These are phyloP conservation scores for Eciton burchellii DNA, from an alignment of 1,140 invertebrate species.

Conservation along the genomic window DNA sequence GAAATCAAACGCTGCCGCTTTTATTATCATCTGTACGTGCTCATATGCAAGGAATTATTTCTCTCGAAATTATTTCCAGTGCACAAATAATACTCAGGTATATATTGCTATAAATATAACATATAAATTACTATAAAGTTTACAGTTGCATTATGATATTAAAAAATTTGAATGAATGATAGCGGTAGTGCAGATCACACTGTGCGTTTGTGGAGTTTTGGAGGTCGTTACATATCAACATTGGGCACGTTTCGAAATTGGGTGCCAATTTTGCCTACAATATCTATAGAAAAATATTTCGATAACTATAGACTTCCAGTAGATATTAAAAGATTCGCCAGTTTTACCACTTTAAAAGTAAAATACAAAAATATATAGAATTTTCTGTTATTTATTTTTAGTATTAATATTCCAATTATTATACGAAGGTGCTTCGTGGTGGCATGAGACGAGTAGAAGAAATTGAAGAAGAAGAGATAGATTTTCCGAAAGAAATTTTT, in stretches of 20 bases:
- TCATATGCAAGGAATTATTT: slow-evolving; percentile 75
- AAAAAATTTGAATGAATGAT: slow-evolving; percentile 76
- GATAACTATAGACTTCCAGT: slow-evolving; percentile 86
- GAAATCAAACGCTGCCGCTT: slow-evolving; percentile 87
- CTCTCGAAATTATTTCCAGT: slow-evolving; percentile 75
- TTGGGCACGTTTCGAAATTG: slow-evolving; percentile 88
- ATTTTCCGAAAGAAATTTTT: slow-evolving; percentile 62
- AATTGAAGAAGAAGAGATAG: slow-evolving; percentile 39
- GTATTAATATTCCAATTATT: background rate
- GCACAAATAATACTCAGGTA: slow-evolving; percentile 88
- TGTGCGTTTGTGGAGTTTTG: slow-evolving; percentile 89
- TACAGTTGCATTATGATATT: background rate
- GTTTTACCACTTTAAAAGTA: slow-evolving; percentile 88
- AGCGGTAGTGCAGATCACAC: slow-evolving; percentile 91
- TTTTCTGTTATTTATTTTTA: too few species aligned
- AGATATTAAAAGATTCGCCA: slow-evolving; percentile 88
- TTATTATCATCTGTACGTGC: slow-evolving; percentile 85
- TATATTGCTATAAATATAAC: too few species aligned
- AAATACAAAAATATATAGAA: slow-evolving; percentile 29
- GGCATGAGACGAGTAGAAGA: slow-evolving; percentile 48
- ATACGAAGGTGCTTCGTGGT: slow-evolving; percentile 73
- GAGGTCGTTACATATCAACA: slow-evolving; percentile 89
- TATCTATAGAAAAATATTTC: slow-evolving; percentile 78
- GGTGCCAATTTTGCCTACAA: slow-evolving; percentile 84
- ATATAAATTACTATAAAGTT: background rate